Conservation (phyloP, 2,888 invertebrate species). For the Melieria picta region DNA sequence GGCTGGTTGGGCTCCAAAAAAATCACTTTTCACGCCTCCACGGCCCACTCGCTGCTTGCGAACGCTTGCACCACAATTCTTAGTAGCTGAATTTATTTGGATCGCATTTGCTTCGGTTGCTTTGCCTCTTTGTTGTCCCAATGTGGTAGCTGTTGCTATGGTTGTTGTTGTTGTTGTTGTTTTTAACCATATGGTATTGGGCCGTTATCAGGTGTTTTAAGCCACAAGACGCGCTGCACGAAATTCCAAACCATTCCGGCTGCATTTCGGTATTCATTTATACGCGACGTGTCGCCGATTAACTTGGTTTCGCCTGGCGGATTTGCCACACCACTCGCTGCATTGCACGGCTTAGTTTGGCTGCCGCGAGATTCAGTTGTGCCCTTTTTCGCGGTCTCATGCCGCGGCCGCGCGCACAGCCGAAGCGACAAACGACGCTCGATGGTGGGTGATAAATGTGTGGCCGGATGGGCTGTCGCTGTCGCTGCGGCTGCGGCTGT, state of each 20-base stretch:
- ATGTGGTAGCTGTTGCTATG: too few species aligned
- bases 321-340: neutral
- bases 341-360: slow-evolving; percentile 18
- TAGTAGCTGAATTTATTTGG: too few species aligned
- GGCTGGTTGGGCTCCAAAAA: too few species aligned
- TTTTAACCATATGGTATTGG: neutral
- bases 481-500: slow-evolving; percentile 32
- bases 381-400: neutral
- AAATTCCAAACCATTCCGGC: slow-evolving; percentile 29
- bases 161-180: too few species aligned
- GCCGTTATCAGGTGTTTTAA: slow-evolving; percentile 49
- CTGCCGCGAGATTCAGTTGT: neutral
- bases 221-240: slow-evolving; percentile 43
- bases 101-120: too few species aligned
- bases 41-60: too few species aligned
- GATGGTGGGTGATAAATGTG: slow-evolving; percentile 61
- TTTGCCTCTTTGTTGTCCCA: too few species aligned
- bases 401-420: neutral
- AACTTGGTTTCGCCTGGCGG: slow-evolving; percentile 26
- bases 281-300: slow-evolving; percentile 44
- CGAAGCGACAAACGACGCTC: slow-evolving; percentile 43
- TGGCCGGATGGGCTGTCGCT: slow-evolving; percentile 25
- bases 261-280: slow-evolving; percentile 40
- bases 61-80: too few species aligned
- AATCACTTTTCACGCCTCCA: too few species aligned